Conservation (phyloP, 2,797 vertebrate species). For the Percopsis omiscomaycus region DNA sequence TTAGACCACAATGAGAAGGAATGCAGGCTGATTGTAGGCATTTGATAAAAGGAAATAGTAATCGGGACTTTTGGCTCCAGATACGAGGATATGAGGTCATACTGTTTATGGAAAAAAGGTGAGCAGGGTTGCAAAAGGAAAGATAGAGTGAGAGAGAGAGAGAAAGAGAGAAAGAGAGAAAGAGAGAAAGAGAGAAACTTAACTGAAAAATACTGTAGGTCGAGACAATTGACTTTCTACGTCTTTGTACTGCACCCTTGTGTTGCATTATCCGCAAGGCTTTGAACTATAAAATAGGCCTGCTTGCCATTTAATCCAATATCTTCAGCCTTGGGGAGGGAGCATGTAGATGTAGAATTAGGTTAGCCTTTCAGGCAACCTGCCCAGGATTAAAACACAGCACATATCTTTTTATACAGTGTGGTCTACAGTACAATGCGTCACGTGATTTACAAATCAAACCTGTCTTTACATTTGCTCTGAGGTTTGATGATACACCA, state of each 20-base stretch:
- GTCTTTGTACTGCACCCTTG: too few species aligned
- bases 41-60: conserved; percentile 24
- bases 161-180: neutral
- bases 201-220: too few species aligned
- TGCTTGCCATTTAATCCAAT: conserved; percentile 7
- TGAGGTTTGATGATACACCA: neutral
- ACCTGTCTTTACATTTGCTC: too few species aligned
- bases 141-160: neutral
- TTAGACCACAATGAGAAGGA: conserved; percentile 18
- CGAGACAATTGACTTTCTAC: too few species aligned
- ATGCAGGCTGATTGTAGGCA: conserved; percentile 7
- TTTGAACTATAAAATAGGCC: conserved; percentile 15
- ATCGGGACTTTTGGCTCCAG: neutral
- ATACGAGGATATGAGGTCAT: conserved; percentile 21
- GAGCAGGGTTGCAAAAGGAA: too few species aligned
- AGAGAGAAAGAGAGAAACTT: neutral
- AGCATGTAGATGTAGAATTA: conserved; percentile 26
- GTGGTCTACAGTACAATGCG: too few species aligned
- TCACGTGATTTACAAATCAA: too few species aligned
- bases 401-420: too few species aligned
- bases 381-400: too few species aligned
- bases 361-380: conserved; percentile 14
- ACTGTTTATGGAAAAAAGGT: too few species aligned
- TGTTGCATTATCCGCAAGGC: neutral
- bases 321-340: conserved; percentile 19